phyloP scores from a whole-genome alignment of 2,797 vertebrate species.

The Anniella stebbinsi region DNA sequence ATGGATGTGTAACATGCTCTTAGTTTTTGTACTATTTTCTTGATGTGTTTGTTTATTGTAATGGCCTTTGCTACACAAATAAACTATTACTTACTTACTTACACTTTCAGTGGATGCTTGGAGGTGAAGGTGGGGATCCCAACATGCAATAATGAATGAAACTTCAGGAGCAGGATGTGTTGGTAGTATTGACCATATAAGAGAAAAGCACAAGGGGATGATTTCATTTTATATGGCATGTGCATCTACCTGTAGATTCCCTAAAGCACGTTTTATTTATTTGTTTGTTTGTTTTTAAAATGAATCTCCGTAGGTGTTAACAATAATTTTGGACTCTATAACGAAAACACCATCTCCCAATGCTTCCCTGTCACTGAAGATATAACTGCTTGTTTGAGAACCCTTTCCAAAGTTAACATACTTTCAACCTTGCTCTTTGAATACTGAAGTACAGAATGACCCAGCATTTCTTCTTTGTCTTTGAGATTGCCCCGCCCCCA shows the following conservation, averaged over 20 bases:
- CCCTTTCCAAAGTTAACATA: slow-evolving; percentile 9
- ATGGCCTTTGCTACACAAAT: no score
- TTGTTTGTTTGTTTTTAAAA: background rate
- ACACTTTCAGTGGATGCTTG: background rate
- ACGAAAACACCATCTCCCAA: background rate
- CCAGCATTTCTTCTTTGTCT: slow-evolving; percentile 1
- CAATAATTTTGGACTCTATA: no score
- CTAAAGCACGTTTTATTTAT: background rate
- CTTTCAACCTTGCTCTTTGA: background rate
- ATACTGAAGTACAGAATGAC: slow-evolving; percentile 3
- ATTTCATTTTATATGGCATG: slow-evolving; percentile 36
- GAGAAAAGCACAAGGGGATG: background rate
- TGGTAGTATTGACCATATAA: background rate
- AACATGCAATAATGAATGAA: no score
- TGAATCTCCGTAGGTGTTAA: background rate
- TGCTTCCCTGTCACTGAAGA: background rate
- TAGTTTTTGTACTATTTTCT: no score
- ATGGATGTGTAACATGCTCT: no score
- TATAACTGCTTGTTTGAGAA: slow-evolving; percentile 7
- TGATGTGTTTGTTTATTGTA: no score
- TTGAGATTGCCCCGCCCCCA: slow-evolving; percentile 19
- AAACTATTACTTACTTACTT: no score
- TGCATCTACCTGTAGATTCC: slow-evolving; percentile 26
- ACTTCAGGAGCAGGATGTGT: background rate
- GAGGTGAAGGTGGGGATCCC: background rate